Conservation (phyloP, 2,113 vertebrate genomes). For the Microcebus tavaratra region DNA sequence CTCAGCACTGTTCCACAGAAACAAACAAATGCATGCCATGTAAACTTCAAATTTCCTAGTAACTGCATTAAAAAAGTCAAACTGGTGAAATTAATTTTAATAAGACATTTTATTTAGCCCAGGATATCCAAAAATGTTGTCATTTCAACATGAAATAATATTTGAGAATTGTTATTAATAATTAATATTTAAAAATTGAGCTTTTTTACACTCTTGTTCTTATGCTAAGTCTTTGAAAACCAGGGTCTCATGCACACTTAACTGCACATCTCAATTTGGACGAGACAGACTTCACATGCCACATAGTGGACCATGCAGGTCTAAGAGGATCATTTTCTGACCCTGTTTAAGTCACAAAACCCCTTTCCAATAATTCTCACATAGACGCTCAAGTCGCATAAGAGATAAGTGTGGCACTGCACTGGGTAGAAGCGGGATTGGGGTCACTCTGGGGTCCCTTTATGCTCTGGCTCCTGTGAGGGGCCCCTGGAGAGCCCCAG, state of each 20-base stretch:
- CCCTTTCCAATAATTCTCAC: neutral
- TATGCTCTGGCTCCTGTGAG: neutral
- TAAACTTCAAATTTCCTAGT: neutral
- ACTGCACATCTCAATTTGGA: neutral
- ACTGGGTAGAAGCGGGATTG: neutral
- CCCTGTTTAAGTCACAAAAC: neutral
- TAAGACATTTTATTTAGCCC: neutral
- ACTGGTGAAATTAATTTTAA: constrained; percentile 16
- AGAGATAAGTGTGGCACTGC: neutral
- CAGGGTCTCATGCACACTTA: neutral
- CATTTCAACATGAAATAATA: neutral
- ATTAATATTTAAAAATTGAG: neutral
- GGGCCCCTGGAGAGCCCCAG: neutral
- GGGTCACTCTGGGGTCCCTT: neutral
- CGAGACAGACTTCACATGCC: neutral
- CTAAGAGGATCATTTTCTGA: neutral
- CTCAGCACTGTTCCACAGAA: neutral
- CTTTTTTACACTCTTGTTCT: neutral
- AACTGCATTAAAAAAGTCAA: neutral
- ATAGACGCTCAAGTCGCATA: neutral
- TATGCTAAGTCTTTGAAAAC: neutral
- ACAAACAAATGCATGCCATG: neutral
- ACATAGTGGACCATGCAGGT: too few species aligned
- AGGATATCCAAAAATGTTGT: neutral
- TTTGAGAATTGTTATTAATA: too few species aligned